These are phyloP conservation scores for Pseudochirops cupreus DNA, from an alignment of 2,797 vertebrate species.

Conservation along the genomic window DNA sequence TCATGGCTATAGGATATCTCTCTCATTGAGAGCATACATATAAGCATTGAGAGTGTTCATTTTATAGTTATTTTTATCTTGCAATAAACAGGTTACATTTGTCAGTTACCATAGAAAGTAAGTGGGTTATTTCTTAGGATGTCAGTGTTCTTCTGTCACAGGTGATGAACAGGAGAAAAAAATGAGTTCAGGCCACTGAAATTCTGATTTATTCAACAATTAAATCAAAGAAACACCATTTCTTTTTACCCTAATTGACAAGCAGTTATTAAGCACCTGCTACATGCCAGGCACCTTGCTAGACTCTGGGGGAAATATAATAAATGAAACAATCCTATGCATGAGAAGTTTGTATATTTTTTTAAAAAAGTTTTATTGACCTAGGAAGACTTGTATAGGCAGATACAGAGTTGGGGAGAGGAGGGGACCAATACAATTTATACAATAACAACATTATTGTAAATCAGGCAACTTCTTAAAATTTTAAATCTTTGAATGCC, in stretches of 20 bases:
- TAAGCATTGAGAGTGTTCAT: constrained; percentile 69
- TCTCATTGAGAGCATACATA: constrained; percentile 62
- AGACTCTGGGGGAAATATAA: not conserved
- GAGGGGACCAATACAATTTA: not conserved
- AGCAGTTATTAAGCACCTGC: not conserved
- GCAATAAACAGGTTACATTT: constrained; percentile 76
- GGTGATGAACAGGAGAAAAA: constrained; percentile 78
- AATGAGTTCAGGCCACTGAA: constrained; percentile 76
- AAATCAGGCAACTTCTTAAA: not conserved
- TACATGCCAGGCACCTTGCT: not conserved
- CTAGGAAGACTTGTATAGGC: not conserved
- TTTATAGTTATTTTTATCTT: constrained; percentile 78
- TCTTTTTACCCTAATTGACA: constrained; percentile 30
- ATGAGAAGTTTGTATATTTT: not conserved
- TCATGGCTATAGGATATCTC: constrained; percentile 63
- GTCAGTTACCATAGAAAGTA: constrained; percentile 70
- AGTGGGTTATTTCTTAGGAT: constrained; percentile 81
- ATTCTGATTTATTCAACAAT: constrained; percentile 84
- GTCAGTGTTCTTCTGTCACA: constrained; percentile 72
- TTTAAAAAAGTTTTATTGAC: not conserved
- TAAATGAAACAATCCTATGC: not conserved
- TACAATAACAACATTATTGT: not conserved
- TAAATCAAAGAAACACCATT: constrained; percentile 81
- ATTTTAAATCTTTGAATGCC: not conserved
- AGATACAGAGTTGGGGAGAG: not conserved